Conservation (phyloP, 2,113 vertebrate genomes). For the Sylvia atricapilla region DNA sequence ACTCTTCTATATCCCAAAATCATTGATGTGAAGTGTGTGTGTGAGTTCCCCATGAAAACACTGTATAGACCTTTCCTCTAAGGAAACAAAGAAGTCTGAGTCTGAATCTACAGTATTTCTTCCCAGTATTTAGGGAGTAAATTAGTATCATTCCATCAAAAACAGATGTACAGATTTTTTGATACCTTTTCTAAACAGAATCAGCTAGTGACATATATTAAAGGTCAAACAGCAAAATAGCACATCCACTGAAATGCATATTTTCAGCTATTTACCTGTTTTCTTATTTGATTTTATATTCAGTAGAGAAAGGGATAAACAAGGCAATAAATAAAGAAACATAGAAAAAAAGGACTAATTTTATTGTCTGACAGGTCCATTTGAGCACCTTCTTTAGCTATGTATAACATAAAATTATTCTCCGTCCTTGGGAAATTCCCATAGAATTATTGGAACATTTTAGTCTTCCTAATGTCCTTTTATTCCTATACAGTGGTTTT, state of each 20-base stretch:
- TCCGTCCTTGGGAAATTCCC: background rate
- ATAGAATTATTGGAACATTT: background rate
- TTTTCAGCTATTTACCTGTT: background rate
- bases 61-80: background rate
- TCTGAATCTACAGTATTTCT: background rate
- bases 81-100: background rate
- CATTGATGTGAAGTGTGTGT: background rate
- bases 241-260: background rate
- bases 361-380: background rate
- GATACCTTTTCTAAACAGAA: background rate
- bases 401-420: background rate
- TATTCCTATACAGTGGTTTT: background rate
- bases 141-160: background rate
- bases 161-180: background rate
- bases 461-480: background rate
- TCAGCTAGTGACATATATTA: background rate
- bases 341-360: background rate
- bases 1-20: background rate
- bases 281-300: background rate
- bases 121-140: background rate
- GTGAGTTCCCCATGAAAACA: background rate
- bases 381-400: background rate
- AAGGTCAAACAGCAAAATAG: background rate
- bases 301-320: background rate
- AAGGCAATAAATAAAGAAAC: background rate